These are phyloP conservation scores for Crocallis elinguaria DNA, from an alignment of 2,888 invertebrate genomes.

Conservation along the genomic window DNA sequence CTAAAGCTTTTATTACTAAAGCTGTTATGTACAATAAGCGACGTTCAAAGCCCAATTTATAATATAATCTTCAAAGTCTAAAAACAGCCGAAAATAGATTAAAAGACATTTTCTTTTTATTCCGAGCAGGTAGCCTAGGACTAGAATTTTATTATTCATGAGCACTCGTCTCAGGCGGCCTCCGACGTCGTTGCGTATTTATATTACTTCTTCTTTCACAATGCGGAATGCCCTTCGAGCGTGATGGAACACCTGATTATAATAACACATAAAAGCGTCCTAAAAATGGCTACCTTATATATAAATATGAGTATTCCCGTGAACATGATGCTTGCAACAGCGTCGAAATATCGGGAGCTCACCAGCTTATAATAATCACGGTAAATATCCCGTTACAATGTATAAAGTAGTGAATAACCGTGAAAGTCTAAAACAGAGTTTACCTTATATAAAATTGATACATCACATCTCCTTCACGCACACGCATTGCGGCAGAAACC, in stretches of 20 bases:
- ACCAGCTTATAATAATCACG: too few relatives aligned
- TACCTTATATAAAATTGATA: slow-evolving; percentile 27
- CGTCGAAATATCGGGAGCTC: too few relatives aligned
- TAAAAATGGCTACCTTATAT: slow-evolving; percentile 22
- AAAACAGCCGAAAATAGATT: background rate
- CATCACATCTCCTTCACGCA: slow-evolving; percentile 16
- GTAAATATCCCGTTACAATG: too few relatives aligned
- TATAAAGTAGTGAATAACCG: too few relatives aligned
- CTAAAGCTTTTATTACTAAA: too few relatives aligned
- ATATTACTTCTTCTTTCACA: too few relatives aligned
- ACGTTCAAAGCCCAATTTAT: too few relatives aligned
- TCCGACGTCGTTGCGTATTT: slow-evolving; percentile 29
- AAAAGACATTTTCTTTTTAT: background rate
- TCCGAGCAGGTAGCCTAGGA: slow-evolving; percentile 14
- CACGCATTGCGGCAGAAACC: slow-evolving; percentile 20
- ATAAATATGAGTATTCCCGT: too few relatives aligned
- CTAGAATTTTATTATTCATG: slow-evolving; percentile 34
- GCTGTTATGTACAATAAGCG: too few relatives aligned
- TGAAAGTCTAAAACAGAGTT: too few relatives aligned
- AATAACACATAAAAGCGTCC: slow-evolving; percentile 7
- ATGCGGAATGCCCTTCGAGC: slow-evolving; percentile 20
- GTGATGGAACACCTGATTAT: slow-evolving; percentile 15
- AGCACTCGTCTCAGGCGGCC: slow-evolving; percentile 21
- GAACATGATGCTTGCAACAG: too few relatives aligned
- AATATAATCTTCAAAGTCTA: too few relatives aligned